These are phyloP conservation scores for Tiliqua scincoides DNA, from an alignment of 2,113 vertebrate genomes.

Conservation along the genomic window DNA sequence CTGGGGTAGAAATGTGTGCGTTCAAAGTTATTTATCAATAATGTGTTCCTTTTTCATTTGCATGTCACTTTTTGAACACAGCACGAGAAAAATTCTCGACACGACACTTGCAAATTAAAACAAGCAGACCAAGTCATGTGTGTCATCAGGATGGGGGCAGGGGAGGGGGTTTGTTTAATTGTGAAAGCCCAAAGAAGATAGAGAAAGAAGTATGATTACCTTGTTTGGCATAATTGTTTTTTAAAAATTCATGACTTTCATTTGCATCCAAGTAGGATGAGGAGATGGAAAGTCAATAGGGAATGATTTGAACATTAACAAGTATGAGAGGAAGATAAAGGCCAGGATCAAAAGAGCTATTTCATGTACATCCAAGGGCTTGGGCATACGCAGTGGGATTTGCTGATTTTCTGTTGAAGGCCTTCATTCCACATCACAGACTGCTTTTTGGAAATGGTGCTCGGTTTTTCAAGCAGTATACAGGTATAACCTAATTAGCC, in stretches of 20 bases:
- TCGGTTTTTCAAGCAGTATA: no score
- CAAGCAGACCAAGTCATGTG: conserved; percentile 1
- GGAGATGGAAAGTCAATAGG: conserved; percentile 9
- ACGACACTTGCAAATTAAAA: not conserved
- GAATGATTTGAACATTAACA: not conserved
- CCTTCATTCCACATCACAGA: not conserved
- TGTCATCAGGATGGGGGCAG: not conserved
- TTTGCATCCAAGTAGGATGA: conserved; percentile 5
- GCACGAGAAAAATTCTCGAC: conserved; percentile 20
- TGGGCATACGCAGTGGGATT: not conserved
- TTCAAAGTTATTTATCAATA: conserved; percentile 25
- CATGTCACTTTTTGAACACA: conserved; percentile 32
- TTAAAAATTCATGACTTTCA: conserved; percentile 15
- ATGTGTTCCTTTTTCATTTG: conserved; percentile 25
- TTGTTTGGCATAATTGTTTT: conserved; percentile 5
- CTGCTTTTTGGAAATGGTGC: not conserved
- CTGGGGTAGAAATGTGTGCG: conserved; percentile 27
- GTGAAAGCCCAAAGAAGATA: conserved; percentile 35
- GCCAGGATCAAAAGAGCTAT: not conserved
- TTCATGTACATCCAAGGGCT: not conserved
- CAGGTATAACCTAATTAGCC: no score
- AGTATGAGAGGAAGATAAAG: not conserved
- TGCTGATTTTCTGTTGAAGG: not conserved
- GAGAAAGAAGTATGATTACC: conserved; percentile 38
- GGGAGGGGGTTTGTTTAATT: conserved; percentile 14